Evolutionary conservation across 2,888 invertebrate genomes (phyloP).

Genomic region (Drosophila flavopinicola): DNA sequence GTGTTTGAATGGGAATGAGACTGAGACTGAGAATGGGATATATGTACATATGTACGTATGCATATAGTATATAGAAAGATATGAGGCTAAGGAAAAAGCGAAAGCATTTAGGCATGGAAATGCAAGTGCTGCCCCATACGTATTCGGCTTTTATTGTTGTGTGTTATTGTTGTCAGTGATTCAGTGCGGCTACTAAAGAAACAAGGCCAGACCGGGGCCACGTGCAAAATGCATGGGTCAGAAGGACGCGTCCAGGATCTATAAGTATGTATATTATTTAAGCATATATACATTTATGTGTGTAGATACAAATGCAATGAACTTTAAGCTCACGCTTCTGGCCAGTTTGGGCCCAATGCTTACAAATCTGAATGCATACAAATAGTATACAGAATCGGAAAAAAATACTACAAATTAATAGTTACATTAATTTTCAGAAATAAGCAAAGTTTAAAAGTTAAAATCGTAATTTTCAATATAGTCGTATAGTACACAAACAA

Average conservation of each 20-base stretch:
- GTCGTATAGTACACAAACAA: too few relatives aligned
- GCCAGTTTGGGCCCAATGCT: constrained; percentile 44
- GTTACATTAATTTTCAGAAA: too few relatives aligned
- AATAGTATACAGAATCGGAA: too few relatives aligned
- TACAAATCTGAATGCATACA: too few relatives aligned
- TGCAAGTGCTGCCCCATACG: constrained; percentile 42
- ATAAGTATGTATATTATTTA: background rate
- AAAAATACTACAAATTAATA: background rate
- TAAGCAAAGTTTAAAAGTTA: too few relatives aligned
- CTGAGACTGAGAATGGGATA: background rate
- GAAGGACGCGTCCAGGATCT: constrained; percentile 20
- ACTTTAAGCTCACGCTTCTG: constrained; percentile 48
- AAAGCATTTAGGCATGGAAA: constrained; percentile 65
- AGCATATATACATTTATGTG: background rate
- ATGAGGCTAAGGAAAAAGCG: constrained; percentile 37
- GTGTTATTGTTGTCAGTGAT: constrained; percentile 33
- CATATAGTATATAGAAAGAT: constrained; percentile 13
- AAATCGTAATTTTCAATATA: too few relatives aligned
- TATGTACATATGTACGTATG: background rate
- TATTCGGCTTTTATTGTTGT: constrained; percentile 18
- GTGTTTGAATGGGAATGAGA: constrained; percentile 49
- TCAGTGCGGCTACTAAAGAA: constrained; percentile 44
- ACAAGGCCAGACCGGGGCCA: constrained; percentile 43
- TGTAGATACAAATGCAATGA: constrained; percentile 56
- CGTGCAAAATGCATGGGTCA: constrained; percentile 47